Percentiles rank a stretch among this genome's conserved stretches.
Evolutionary conservation across 1,140 invertebrate genomes (phyloP).

Genomic region (Leguminivora glycinivorella): DNA sequence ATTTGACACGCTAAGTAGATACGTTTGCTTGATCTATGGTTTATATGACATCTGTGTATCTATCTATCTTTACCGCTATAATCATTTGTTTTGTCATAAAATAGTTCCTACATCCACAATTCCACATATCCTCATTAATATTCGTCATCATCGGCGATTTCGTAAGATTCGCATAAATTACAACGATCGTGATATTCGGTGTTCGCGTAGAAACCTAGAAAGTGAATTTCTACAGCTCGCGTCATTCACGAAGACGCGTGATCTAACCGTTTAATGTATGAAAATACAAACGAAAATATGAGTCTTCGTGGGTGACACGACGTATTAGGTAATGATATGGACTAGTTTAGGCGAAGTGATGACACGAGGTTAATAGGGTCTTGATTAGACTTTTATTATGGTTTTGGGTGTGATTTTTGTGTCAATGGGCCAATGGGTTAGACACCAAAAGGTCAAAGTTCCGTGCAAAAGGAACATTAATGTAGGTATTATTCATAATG

Average conservation of each 20-base stretch:
- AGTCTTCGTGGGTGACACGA: too few species aligned
- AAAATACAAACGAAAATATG: too few species aligned
- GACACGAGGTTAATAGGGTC: not conserved
- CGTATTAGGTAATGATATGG: conserved; percentile 5
- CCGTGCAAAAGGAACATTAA: too few species aligned
- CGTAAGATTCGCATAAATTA: not conserved
- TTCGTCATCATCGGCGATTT: not conserved
- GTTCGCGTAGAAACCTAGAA: conserved; percentile 5
- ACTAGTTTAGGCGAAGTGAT: conserved; percentile 9
- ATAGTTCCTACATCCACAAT: not conserved
- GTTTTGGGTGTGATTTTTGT: not conserved
- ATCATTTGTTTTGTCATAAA: not conserved
- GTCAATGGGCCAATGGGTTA: not conserved
- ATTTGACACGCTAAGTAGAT: too few species aligned
- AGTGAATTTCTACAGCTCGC: conserved; percentile 7
- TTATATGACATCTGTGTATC: too few species aligned
- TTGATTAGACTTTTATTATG: not conserved
- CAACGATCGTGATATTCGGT: not conserved
- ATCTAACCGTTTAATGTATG: too few species aligned
- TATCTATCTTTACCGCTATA: not conserved
- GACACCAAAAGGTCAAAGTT: not conserved
- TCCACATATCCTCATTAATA: not conserved
- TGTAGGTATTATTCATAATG: too few species aligned
- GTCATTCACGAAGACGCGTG: too few species aligned
- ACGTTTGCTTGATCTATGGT: too few species aligned